phyloP scores from a whole-genome alignment of 2,797 vertebrate genomes.

The Labroides dimidiatus region DNA sequence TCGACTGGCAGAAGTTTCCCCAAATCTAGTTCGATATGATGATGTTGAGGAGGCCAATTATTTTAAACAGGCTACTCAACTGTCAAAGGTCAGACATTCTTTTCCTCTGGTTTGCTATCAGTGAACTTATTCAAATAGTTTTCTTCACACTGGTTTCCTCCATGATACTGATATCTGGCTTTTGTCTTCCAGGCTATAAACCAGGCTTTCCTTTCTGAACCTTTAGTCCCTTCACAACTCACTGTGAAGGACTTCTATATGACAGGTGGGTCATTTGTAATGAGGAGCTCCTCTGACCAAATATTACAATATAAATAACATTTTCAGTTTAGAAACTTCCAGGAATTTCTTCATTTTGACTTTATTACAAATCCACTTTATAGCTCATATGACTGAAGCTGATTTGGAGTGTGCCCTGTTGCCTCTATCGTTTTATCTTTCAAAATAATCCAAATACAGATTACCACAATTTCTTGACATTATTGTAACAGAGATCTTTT shows the following conservation, averaged over 20 bases:
- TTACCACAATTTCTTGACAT: not conserved
- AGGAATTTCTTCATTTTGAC: not conserved
- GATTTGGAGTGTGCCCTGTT: not conserved
- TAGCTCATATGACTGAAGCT: not conserved
- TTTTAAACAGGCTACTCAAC: slow-evolving; percentile 89
- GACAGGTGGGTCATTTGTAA: slow-evolving; percentile 85
- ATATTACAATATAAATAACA: not conserved
- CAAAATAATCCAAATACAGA: not conserved
- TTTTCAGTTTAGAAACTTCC: slow-evolving; percentile 4
- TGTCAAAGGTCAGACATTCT: slow-evolving; percentile 85
- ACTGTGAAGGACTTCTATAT: slow-evolving; percentile 94
- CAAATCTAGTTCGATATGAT: slow-evolving; percentile 91
- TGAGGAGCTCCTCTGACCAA: not conserved
- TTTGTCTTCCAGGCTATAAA: slow-evolving; percentile 84
- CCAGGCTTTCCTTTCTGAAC: slow-evolving; percentile 85
- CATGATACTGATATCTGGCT: slow-evolving; percentile 15
- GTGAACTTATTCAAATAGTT: slow-evolving; percentile 7
- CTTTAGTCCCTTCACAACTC: slow-evolving; percentile 89
- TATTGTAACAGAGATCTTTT: not conserved
- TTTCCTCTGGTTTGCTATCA: slow-evolving; percentile 24
- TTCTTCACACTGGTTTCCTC: slow-evolving; percentile 10
- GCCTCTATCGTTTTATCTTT: not conserved
- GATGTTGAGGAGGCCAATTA: slow-evolving; percentile 92
- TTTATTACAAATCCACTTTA: not conserved
- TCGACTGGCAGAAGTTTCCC: slow-evolving; percentile 89